Conservation (phyloP, 2,113 vertebrate genomes). For the Bagarius yarrelli region DNA sequence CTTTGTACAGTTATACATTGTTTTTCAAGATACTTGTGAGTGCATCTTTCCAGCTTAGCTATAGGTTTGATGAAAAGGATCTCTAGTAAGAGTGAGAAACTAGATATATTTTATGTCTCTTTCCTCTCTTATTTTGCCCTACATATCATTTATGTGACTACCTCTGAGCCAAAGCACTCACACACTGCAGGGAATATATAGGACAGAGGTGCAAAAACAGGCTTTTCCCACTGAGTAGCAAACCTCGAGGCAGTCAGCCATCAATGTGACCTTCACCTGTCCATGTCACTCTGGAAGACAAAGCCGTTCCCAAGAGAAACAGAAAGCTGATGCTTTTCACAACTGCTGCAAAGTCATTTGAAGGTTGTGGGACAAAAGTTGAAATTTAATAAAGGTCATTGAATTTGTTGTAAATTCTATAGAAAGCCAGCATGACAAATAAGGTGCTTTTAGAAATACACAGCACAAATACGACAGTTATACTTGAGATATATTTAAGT, state of each 20-base stretch:
- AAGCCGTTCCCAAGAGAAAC: slow-evolving; percentile 17
- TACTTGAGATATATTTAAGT: too few species aligned
- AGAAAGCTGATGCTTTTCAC: slow-evolving; percentile 30
- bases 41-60: slow-evolving; percentile 21
- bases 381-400: slow-evolving; percentile 63
- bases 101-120: slow-evolving; percentile 44
- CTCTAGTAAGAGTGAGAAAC: slow-evolving; percentile 49
- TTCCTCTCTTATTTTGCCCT: slow-evolving; percentile 18
- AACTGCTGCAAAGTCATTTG: slow-evolving; percentile 39
- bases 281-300: slow-evolving; percentile 24
- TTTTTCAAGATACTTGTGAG: not conserved
- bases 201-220: slow-evolving; percentile 21
- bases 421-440: not conserved
- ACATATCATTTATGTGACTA: not conserved
- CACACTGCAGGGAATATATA: slow-evolving; percentile 30
- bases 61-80: slow-evolving; percentile 53
- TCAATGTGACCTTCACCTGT: slow-evolving; percentile 41
- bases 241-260: slow-evolving; percentile 11
- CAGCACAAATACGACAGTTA: slow-evolving; percentile 47
- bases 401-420: slow-evolving; percentile 36
- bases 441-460: not conserved
- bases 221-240: slow-evolving; percentile 9
- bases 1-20: not conserved
- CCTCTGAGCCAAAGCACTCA: slow-evolving; percentile 9
- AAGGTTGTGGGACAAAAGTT: slow-evolving; percentile 59